Conservation (phyloP, 2,113 vertebrate species). For the Carassius carassius region DNA sequence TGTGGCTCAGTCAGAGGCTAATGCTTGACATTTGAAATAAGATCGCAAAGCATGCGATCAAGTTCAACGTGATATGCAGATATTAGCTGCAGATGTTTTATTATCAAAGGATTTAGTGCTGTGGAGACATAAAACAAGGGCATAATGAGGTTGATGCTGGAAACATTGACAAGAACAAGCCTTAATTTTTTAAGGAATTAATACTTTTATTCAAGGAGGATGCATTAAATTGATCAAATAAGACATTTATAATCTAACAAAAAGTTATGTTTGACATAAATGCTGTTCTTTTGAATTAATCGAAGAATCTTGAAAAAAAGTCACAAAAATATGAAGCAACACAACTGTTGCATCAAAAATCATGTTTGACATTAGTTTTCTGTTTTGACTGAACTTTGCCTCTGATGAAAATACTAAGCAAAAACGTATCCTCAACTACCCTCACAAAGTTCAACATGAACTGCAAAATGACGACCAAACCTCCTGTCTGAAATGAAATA, state of each 20-base stretch:
- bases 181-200: too few species aligned
- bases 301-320: background rate
- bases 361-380: background rate
- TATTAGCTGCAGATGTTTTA: conserved; percentile 40
- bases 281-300: background rate
- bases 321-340: background rate
- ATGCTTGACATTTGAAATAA: conserved; percentile 53
- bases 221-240: background rate
- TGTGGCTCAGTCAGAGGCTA: conserved; percentile 12
- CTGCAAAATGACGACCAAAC: background rate
- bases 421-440: background rate
- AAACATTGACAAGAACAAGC: conserved; percentile 5
- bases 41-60: conserved; percentile 26
- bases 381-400: background rate
- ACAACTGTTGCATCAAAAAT: background rate
- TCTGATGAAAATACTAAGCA: background rate
- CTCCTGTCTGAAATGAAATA: conserved; percentile 19
- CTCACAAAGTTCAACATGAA: background rate
- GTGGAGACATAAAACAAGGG: background rate
- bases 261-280: background rate
- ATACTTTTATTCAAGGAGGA: background rate
- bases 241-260: background rate
- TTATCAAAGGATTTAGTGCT: conserved; percentile 8
- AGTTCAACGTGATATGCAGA: conserved; percentile 8
- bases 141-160: background rate